Evolutionary conservation across 2,113 vertebrate genomes (phyloP).

Genomic region (Leiothrix lutea): DNA sequence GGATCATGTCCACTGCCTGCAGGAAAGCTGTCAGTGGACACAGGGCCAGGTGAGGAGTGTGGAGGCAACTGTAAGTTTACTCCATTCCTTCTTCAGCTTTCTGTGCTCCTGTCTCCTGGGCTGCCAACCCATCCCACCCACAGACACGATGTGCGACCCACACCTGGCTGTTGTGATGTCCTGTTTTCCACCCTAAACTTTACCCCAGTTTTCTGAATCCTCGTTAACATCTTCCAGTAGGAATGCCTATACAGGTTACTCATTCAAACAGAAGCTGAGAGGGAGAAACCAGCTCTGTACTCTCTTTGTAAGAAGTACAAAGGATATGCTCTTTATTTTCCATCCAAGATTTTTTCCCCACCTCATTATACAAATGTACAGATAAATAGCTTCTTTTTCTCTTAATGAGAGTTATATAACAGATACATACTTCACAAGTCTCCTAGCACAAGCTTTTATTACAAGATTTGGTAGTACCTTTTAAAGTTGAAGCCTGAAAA

Average conservation of each 20-base stretch:
- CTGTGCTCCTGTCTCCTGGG: neutral
- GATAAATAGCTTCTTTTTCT: neutral
- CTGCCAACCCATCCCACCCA: neutral
- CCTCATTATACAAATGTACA: neutral
- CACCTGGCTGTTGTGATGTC: neutral
- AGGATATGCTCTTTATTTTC: neutral
- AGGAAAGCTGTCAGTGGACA: neutral
- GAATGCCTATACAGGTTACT: neutral
- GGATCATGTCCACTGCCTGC: neutral
- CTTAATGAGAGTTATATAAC: neutral
- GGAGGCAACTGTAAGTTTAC: neutral
- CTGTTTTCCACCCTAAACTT: neutral
- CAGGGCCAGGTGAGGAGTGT: fast-evolving
- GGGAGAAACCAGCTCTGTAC: neutral
- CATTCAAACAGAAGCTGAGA: neutral
- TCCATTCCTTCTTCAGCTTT: neutral
- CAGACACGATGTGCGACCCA: fast-evolving
- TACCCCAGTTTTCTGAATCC: neutral
- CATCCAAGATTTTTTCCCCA: neutral
- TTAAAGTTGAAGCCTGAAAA: neutral
- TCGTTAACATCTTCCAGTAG: neutral
- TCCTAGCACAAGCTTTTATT: neutral
- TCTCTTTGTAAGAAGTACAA: neutral
- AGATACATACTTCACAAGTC: neutral
- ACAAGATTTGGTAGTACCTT: neutral